phyloP scores from a whole-genome alignment of 2,797 vertebrate species.

The Cottoperca gobio region DNA sequence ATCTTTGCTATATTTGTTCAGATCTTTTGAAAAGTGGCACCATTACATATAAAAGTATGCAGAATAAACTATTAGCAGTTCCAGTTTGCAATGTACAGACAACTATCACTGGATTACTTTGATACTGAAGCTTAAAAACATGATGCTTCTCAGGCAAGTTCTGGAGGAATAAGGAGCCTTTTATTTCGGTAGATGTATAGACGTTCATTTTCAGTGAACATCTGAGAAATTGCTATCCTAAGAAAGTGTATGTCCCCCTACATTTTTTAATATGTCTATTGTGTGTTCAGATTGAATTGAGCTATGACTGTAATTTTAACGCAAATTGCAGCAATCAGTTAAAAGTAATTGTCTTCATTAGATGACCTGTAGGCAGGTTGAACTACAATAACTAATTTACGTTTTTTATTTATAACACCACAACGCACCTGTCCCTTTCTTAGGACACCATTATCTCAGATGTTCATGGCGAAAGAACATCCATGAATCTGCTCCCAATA shows the following conservation, averaged over 20 bases:
- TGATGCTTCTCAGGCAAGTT: background rate
- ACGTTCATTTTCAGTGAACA: background rate
- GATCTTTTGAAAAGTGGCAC: background rate
- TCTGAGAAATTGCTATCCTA: background rate
- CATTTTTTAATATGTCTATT: background rate
- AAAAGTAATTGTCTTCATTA: background rate
- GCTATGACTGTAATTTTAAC: background rate
- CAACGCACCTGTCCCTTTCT: background rate
- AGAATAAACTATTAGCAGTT: background rate
- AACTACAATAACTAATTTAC: conserved; percentile 1
- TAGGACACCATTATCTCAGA: too few species aligned
- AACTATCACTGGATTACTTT: too few species aligned
- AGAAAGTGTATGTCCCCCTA: background rate
- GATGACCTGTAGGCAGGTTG: background rate
- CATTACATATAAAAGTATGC: background rate
- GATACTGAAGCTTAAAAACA: background rate
- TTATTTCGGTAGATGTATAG: background rate
- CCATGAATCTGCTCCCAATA: too few species aligned
- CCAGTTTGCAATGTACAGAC: background rate
- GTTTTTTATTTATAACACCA: background rate
- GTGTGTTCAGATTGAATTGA: background rate
- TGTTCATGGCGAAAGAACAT: too few species aligned
- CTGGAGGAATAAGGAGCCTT: background rate
- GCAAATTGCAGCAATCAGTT: background rate
- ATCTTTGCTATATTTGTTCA: background rate